Evolutionary conservation across 2,888 invertebrate species (phyloP).

Genomic region (Alitta virens): DNA sequence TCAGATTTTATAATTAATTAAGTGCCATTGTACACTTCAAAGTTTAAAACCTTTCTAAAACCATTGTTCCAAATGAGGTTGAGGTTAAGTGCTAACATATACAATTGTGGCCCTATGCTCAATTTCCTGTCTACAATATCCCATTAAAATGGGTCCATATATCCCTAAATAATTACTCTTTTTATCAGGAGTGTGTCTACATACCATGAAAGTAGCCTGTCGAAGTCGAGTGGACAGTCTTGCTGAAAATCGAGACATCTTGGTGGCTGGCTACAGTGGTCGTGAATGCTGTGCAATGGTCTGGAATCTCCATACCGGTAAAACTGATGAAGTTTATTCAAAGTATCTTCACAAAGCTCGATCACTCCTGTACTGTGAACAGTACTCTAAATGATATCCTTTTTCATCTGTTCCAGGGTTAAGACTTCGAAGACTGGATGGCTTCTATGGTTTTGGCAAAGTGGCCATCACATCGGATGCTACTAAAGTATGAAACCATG

Average conservation of each 20-base stretch:
- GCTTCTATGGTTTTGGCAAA: conserved; percentile 26
- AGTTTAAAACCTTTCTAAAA: too few relatives aligned
- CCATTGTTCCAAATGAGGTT: too few relatives aligned
- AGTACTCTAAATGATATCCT: too few relatives aligned
- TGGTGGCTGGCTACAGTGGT: conserved; percentile 35
- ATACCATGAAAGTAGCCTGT: background rate
- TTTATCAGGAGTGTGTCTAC: background rate
- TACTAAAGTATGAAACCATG: conserved; percentile 29
- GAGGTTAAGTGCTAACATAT: too few relatives aligned
- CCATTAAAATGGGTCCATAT: too few relatives aligned
- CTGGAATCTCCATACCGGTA: conserved; percentile 40
- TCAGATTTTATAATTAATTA: too few relatives aligned
- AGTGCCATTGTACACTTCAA: too few relatives aligned
- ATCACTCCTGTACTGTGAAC: too few relatives aligned
- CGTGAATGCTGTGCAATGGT: conserved; percentile 38
- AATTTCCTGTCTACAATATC: too few relatives aligned
- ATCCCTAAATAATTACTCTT: too few relatives aligned
- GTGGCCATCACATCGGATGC: conserved; percentile 36
- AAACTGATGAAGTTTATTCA: background rate
- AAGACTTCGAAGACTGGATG: background rate
- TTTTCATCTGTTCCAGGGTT: background rate
- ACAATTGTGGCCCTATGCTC: too few relatives aligned
- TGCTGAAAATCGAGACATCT: conserved; percentile 34
- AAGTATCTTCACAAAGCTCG: too few relatives aligned
- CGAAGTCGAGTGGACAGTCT: conserved; percentile 24